Evolutionary conservation across 2,113 vertebrate genomes (phyloP), one percentile per base, ranked within the genome.

Genomic region (Cyphomyrus plagiostoma): DNA sequence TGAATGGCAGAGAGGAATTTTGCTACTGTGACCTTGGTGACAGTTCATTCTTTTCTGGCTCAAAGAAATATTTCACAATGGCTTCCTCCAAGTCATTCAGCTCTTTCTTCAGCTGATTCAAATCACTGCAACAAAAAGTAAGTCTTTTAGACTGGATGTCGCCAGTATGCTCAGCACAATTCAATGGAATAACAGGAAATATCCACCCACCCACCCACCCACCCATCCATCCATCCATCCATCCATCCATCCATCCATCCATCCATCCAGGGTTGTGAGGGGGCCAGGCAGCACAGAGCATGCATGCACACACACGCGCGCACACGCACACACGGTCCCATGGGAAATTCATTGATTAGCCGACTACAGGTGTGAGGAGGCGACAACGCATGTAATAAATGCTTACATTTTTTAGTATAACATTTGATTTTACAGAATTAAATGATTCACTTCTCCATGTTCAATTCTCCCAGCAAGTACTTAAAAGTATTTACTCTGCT

Each of bases 41-140:
- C 92, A 99, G 92, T 46, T 97, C 96, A 89, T 99, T 98, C 93
- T 98, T 98, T 89, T 97, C 92, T 86, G 98, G 98, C 93, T 99
- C 96, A 90, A 99, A 98, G 95, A 99, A 99, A 92, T 98, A 91
- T 86, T 98, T 96, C 94, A 99, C 94, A 87, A 99, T 96, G 93
- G 97, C 97, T 0, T 91, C 93, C 80, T 97, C 97, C 91, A 99
- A 88, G 48, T 97, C 95, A 89, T 97, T 95, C 87, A 99, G 93
- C 90, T 99, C 97, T 87, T 95, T 97, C 92, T 97, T 98, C 93
- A 99, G 93, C 88, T 95, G 96, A 0, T 94, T 93, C 89, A 96
- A 62, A 35, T 99, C 97, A 94, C 98, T 99, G 92, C 89, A 46
- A 88, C 83, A 35, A 92, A 0, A 90, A 5, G 90, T 52, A 91